Evolutionary conservation across 2,888 invertebrate genomes (phyloP).

Genomic region (Oxystoma pomonae): DNA sequence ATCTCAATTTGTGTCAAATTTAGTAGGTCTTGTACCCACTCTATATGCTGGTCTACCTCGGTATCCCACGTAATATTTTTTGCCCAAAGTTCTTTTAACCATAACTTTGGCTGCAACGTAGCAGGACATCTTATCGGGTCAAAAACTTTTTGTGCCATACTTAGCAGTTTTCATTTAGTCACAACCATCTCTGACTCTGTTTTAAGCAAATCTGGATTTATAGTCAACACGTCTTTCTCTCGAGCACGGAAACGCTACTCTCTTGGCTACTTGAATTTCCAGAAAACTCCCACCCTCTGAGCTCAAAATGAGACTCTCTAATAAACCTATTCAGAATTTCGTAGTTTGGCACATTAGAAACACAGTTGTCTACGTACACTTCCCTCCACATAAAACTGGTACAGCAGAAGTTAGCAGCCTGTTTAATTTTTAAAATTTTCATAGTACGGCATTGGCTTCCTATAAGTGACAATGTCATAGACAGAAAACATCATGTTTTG

Average conservation of each 20-base stretch:
- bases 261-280: background rate
- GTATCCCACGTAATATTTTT: background rate
- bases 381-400: too few species aligned
- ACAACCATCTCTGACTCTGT: background rate
- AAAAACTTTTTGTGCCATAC: background rate
- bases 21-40: background rate
- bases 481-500: too few species aligned
- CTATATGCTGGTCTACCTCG: background rate
- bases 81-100: background rate
- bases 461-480: too few species aligned
- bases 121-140: background rate
- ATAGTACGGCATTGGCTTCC: too few species aligned
- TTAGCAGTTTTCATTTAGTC: background rate
- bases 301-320: background rate
- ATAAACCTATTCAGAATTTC: background rate
- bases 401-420: too few species aligned
- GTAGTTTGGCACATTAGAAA: background rate
- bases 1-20: background rate
- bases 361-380: slow-evolving; percentile 2
- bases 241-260: background rate
- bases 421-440: too few species aligned
- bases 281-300: background rate
- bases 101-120: background rate
- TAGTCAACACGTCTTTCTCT: background rate
- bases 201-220: slow-evolving; percentile 2